Evolutionary conservation across 2,797 vertebrate genomes (phyloP), one percentile per base, ranked within the genome.

Genomic region (Sparidentex hasta): DNA sequence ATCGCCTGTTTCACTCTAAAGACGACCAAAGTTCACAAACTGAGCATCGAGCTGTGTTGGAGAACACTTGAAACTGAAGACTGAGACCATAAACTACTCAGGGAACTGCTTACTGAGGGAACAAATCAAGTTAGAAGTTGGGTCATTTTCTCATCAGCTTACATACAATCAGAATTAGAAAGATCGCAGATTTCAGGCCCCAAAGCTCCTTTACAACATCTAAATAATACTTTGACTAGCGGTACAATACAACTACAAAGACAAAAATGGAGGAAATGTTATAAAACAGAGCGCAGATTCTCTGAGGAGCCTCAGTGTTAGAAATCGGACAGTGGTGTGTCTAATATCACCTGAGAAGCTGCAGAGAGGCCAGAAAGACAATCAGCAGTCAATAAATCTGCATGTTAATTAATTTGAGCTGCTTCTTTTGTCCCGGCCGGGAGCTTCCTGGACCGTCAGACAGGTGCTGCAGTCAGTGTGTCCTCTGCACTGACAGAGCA

Each of bases 391-490:
- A 50, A 62, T 27, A 62, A 68, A 80, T 52, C 33, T 54, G 57
- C 25, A 71, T 69, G 58, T 59, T 67, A 67, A 82, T 64, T 58
- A 11, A 63, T 54, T 52, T 25, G 63, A 78, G 71, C 71, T 41
- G 48, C 59, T 21, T 78, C 73, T 38, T 67, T 50, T 27, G 51
- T 65, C 23, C 20, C 3, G 14, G 21, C 33, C 33, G 67, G 55
- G 69, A 27, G 48, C 65, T 13, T 44, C n/a, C 43, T 33, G 46
- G 58, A 64, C 55, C 38, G 41, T 68, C 71, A 59, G 68, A 41
- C 85, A 90, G 88, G 88, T 89, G 85, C 61, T 65, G 44, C 41
- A 79, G 51, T 59, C 75, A 12, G 52, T 55, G 76, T 71, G 64
- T 83, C 81, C 59, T 76, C 12, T 38, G 48, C 29, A 74, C 78